Evolutionary conservation across 2,113 vertebrate genomes (phyloP).

Genomic region (Paramormyrops kingsleyae): DNA sequence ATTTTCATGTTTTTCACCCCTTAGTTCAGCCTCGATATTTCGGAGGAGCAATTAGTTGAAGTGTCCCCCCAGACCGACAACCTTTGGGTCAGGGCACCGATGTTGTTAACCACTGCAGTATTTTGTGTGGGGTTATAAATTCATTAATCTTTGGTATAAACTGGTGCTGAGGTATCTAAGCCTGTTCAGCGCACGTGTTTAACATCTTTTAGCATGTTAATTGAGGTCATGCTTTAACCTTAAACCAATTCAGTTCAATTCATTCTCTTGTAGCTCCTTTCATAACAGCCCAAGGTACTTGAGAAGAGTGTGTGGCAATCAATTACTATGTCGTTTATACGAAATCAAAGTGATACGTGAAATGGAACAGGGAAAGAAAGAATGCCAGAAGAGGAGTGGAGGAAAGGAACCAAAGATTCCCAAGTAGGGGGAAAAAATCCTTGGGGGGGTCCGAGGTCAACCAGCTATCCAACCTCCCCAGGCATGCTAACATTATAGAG

Average conservation of each 20-base stretch:
- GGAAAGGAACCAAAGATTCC: neutral
- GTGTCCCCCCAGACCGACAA: neutral
- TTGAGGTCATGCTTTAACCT: neutral
- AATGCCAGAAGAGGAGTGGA: neutral
- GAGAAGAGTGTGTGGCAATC: neutral
- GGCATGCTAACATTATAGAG: neutral
- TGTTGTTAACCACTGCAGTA: neutral
- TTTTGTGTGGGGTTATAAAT: neutral
- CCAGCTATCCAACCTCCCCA: neutral
- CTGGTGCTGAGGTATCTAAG: neutral
- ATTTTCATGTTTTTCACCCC: neutral
- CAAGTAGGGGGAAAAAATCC: neutral
- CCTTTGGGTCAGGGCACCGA: neutral
- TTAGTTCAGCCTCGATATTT: neutral
- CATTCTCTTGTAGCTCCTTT: neutral
- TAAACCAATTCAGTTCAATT: neutral
- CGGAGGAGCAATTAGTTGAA: neutral
- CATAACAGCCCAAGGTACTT: neutral
- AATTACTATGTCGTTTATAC: neutral
- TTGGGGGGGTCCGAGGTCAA: neutral
- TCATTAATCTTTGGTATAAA: neutral
- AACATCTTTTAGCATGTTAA: neutral
- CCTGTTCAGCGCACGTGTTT: neutral
- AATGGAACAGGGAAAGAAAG: neutral
- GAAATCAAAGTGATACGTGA: neutral